Percentiles rank a stretch among this genome's conserved stretches.
Evolutionary conservation across 2,797 vertebrate species (phyloP).

Genomic region (Danio aesculapii): DNA sequence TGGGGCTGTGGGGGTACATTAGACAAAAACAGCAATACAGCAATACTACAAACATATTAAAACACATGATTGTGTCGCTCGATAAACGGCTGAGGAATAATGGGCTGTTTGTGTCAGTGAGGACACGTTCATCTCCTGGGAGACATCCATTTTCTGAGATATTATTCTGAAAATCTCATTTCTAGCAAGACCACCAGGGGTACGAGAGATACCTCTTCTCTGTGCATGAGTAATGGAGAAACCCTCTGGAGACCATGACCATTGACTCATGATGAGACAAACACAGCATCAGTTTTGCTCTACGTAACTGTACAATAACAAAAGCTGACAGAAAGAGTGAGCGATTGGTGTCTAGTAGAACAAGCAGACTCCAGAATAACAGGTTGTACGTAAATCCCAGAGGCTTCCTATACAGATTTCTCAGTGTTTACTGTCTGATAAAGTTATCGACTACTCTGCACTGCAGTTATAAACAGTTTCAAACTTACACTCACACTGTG

Average conservation of each 20-base stretch:
- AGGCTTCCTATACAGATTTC: conserved; percentile 30
- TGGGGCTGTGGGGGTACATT: background rate
- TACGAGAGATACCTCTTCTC: conserved; percentile 53
- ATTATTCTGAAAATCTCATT: conserved; percentile 60
- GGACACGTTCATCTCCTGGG: conserved; percentile 5
- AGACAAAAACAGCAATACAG: background rate
- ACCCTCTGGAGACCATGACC: conserved; percentile 46
- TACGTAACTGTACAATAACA: background rate
- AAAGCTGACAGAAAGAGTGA: conserved; percentile 25
- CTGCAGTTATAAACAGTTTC: background rate
- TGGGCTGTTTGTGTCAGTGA: conserved; percentile 32
- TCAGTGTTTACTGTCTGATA: conserved; percentile 39
- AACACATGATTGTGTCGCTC: conserved; percentile 14
- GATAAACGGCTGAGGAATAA: conserved; percentile 32
- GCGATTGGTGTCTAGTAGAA: conserved; percentile 23
- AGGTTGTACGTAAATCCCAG: conserved; percentile 27
- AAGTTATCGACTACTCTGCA: conserved; percentile 38
- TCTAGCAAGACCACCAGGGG: conserved; percentile 40
- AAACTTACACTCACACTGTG: background rate
- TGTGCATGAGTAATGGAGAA: conserved; percentile 53
- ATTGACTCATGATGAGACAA: conserved; percentile 45
- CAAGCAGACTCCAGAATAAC: conserved; percentile 26
- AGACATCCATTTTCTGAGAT: conserved; percentile 48
- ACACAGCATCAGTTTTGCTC: conserved; percentile 41
- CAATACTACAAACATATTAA: conserved; percentile 17